Evolutionary conservation across 2,797 vertebrate genomes (phyloP).

Genomic region (Pelobates cultripes): DNA sequence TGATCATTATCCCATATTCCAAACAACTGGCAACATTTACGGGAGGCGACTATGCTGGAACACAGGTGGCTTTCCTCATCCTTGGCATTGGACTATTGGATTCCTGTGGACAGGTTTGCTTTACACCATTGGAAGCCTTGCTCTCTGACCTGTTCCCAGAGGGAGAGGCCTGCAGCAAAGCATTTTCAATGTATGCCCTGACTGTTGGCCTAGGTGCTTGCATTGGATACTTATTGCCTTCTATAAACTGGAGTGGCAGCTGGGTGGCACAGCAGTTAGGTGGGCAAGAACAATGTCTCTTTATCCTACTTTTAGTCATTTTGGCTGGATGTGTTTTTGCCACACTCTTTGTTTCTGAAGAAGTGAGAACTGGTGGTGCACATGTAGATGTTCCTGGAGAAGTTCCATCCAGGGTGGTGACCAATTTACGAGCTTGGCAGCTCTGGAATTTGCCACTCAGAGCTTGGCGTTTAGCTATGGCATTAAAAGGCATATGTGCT

Average conservation of each 20-base stretch:
- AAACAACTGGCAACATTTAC: constrained; percentile 69
- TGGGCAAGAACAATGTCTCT: constrained; percentile 81
- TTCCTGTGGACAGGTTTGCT: constrained; percentile 85
- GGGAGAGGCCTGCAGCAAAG: constrained; percentile 77
- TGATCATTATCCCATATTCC: constrained; percentile 78
- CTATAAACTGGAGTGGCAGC: constrained; percentile 78
- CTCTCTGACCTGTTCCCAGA: constrained; percentile 84
- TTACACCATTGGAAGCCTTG: constrained; percentile 82
- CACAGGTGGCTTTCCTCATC: constrained; percentile 79
- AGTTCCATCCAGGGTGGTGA: constrained; percentile 37
- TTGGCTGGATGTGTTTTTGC: constrained; percentile 76
- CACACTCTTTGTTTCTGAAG: constrained; percentile 78
- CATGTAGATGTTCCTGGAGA: not conserved
- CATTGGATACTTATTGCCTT: constrained; percentile 81
- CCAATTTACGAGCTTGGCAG: constrained; percentile 33
- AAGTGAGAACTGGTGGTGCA: constrained; percentile 48
- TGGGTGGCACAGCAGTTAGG: constrained; percentile 75
- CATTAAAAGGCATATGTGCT: constrained; percentile 59
- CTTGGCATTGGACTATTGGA: constrained; percentile 78
- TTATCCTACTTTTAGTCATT: constrained; percentile 75
- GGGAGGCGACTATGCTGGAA: constrained; percentile 58
- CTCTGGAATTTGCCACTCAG: constrained; percentile 54
- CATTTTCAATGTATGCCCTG: constrained; percentile 82
- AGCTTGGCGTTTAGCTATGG: constrained; percentile 48
- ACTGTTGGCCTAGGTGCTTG: constrained; percentile 87